phyloP scores from a whole-genome alignment of 2,888 invertebrate species.

The Caenorhabditis sp. region DNA sequence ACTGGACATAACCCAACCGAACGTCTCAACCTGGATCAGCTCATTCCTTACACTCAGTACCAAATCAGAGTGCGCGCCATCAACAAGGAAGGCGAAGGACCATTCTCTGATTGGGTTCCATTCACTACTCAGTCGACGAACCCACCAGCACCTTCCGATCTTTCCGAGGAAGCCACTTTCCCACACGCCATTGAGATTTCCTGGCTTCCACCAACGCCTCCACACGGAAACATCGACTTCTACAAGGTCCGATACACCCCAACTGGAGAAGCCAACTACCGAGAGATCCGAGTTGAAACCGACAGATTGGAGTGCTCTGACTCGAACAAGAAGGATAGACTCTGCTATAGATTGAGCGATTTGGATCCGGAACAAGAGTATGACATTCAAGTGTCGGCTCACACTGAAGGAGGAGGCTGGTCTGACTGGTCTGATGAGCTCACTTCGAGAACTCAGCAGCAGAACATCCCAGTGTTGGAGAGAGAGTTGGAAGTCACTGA shows the following conservation, averaged over 20 bases:
- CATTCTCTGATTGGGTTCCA: constrained; percentile 79
- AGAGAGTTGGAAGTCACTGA: constrained; percentile 77
- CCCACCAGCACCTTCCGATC: constrained; percentile 81
- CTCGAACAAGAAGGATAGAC: constrained; percentile 77
- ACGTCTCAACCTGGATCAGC: constrained; percentile 78
- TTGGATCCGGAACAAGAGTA: constrained; percentile 83
- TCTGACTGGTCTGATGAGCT: constrained; percentile 82
- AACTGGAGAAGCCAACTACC: constrained; percentile 75
- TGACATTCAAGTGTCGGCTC: constrained; percentile 81
- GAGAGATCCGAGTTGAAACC: constrained; percentile 79
- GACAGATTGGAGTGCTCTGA: constrained; percentile 81
- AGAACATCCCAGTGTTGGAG: constrained; percentile 82
- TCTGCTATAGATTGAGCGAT: constrained; percentile 82
- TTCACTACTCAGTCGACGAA: constrained; percentile 80
- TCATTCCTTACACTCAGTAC: constrained; percentile 82
- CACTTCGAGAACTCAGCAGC: constrained; percentile 76
- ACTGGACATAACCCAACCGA: constrained; percentile 72
- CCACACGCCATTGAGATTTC: constrained; percentile 82
- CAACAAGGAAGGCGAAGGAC: constrained; percentile 81
- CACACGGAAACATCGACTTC: constrained; percentile 82
- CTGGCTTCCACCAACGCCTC: constrained; percentile 82
- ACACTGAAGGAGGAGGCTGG: constrained; percentile 83
- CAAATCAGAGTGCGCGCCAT: constrained; percentile 80
- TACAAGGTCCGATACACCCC: constrained; percentile 83
- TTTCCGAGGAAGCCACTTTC: constrained; percentile 79